Evolutionary conservation across 1,140 invertebrate genomes (phyloP), one percentile per base, ranked within the genome.

Genomic region (Psix sp.): DNA sequence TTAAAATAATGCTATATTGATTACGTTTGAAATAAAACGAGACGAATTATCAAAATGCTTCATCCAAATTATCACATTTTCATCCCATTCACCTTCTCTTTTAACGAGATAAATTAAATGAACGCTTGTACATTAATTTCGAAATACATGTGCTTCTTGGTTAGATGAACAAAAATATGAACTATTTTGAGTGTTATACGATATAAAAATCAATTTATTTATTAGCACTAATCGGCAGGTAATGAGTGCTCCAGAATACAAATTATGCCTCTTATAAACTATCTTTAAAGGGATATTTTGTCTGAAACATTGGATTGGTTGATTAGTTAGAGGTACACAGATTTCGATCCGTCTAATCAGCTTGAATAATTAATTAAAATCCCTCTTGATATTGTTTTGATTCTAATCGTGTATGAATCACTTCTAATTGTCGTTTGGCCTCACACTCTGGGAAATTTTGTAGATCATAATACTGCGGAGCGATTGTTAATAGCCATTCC

Each of bases 401-500:
- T 74, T 97, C 95, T 83, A 98, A 86, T 77, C 94, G 91, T 33
- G 91, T 90, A 78, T 94, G 94, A 38, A 97, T 87, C 36, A 93
- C 88, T 89, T 97, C 95, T 66, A 99, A 87, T 81, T 98, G 95
- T 59, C 96, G 85, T 80, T 96, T 96, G 0, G 97, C 98, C 88
- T 99, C 98, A 86, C 98, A 98, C 79, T 95, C 93, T 5, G 98
- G 98, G 89, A 99, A 99, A 87, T 98, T 99, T 77, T 93, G 91
- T 82, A 99, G 90, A 84, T 99, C 98, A 82, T 99, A 99, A 88
- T 99, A 99, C 83, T 98, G 96, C 0, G 98, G 96, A 0, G 98
- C 96, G 70, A 99, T 93, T 80, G 93, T 93, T 1, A 99, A 86
- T n/a, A 99, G 88, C 97, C 95, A 96, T 82, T 96, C 94, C 51